Conservation (phyloP, 2,113 vertebrate species). For the Raja brachyura region DNA sequence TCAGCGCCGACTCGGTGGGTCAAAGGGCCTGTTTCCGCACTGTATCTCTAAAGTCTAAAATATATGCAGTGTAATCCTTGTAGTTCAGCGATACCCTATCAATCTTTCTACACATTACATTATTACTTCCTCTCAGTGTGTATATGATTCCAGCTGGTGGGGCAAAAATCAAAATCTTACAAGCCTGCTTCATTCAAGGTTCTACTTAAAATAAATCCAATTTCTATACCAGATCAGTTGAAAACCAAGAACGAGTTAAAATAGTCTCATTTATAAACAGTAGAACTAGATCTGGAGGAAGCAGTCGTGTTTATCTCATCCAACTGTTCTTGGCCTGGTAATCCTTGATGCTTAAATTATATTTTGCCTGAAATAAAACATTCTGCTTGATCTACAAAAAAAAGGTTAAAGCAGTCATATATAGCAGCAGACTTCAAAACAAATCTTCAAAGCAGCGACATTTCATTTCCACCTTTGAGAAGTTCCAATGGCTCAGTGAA, state of each 20-base stretch:
- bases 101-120: not conserved
- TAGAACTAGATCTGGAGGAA: no score
- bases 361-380: not conserved
- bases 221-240: not conserved
- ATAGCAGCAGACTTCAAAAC: conserved; percentile 11
- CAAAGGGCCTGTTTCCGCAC: no score
- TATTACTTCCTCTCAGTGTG: not conserved
- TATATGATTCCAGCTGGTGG: not conserved
- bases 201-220: not conserved
- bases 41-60: no score
- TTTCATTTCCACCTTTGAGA: not conserved
- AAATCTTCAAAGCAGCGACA: not conserved
- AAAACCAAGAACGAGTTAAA: no score
- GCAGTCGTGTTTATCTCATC: not conserved
- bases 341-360: not conserved
- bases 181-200: not conserved
- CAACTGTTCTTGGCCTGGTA: not conserved
- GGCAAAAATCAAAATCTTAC: not conserved
- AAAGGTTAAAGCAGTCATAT: not conserved
- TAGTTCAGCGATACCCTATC: not conserved
- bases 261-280: not conserved
- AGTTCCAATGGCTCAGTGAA: not conserved
- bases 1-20: no score
- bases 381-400: not conserved
- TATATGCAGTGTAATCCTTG: not conserved